Conservation (phyloP, 1,140 invertebrate species). For the Elymnias hypermnestra region DNA sequence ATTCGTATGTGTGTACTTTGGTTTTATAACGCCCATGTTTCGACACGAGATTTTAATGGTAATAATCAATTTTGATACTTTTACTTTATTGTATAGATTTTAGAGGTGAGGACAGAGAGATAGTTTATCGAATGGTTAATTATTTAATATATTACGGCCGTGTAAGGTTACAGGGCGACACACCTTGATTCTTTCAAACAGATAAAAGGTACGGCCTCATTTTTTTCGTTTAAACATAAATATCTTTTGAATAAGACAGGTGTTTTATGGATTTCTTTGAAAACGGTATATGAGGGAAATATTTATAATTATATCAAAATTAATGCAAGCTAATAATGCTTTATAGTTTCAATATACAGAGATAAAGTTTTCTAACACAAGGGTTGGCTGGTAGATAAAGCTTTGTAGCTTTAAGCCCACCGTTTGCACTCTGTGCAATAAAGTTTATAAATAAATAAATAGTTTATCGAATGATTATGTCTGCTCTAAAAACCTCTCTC, state of each 20-base stretch:
- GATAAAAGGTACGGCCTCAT: neutral
- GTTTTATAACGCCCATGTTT: slow-evolving; percentile 47
- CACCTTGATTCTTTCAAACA: neutral
- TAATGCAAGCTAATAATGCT: no score
- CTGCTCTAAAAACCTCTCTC: no score
- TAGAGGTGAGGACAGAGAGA: slow-evolving; percentile 26
- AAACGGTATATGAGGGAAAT: no score
- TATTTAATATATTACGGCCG: slow-evolving; percentile 17
- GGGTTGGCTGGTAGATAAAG: no score
- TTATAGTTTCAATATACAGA: no score
- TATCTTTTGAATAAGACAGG: neutral
- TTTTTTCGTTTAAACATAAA: neutral
- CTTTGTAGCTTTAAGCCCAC: no score
- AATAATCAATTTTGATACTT: slow-evolving; percentile 50
- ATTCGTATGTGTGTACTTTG: slow-evolving; percentile 38
- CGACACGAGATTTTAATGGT: slow-evolving; percentile 51
- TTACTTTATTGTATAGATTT: slow-evolving; percentile 26
- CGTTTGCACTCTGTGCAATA: no score
- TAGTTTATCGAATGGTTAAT: slow-evolving; percentile 23
- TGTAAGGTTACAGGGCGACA: slow-evolving; percentile 8
- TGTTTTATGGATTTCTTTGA: no score
- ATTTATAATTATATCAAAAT: no score
- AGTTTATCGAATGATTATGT: no score
- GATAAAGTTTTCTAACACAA: no score
- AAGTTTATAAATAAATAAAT: no score